These are phyloP conservation scores for Oikopleura vanhoeffeni DNA, from an alignment of 23 tunicate genomes.

Conservation along the genomic window DNA sequence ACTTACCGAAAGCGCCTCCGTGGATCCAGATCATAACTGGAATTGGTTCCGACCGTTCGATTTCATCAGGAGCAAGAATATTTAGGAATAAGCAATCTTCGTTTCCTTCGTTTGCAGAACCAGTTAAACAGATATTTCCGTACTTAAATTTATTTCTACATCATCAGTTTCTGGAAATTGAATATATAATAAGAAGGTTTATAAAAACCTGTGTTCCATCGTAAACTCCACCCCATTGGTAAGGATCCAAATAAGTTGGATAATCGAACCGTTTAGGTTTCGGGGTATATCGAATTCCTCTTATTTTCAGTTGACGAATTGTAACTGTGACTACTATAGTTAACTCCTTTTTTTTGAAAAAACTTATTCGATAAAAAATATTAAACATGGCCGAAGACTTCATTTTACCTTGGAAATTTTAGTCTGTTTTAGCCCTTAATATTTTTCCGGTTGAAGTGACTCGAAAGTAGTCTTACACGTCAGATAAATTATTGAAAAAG, in stretches of 20 bases:
- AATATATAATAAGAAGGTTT: background rate
- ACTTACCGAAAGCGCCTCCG: conserved; percentile 11
- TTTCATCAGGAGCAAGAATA: background rate
- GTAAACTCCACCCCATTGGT: background rate
- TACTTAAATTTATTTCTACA: too few relatives aligned
- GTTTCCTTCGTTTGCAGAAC: background rate
- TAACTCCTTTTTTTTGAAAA: background rate
- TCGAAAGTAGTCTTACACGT: too few relatives aligned
- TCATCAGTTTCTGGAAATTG: too few relatives aligned
- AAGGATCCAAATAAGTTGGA: conserved; percentile 5
- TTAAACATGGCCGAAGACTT: background rate
- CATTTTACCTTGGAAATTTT: too few relatives aligned
- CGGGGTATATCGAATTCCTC: background rate
- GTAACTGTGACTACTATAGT: too few relatives aligned
- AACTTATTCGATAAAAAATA: background rate
- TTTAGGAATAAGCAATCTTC: background rate
- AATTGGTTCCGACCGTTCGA: background rate
- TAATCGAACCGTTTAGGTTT: conserved; percentile 7
- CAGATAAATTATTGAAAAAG: too few relatives aligned
- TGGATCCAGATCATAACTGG: conserved; percentile 12
- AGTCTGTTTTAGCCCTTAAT: too few relatives aligned
- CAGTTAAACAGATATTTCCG: background rate
- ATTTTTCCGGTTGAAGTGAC: too few relatives aligned
- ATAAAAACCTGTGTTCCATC: background rate
- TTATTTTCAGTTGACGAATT: too few relatives aligned